A percentile compares a stretch with the other conserved stretches of the same genome.
Conservation (phyloP, 1,140 invertebrate species). For the Drosophila gunungcola region DNA sequence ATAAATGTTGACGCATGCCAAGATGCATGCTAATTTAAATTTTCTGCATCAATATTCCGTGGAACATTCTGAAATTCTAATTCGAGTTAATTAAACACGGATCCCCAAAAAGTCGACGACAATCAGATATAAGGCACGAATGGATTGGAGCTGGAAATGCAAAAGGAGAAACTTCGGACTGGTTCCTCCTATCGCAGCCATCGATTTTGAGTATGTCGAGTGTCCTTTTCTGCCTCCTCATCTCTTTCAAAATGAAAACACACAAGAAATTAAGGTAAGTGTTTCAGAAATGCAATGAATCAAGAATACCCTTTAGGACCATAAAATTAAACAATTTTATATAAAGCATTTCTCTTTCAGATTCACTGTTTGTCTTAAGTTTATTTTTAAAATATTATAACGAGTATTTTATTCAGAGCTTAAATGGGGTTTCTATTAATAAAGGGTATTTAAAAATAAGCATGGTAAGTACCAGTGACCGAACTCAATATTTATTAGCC, state of each 20-base stretch:
- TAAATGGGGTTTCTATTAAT: too few relatives aligned
- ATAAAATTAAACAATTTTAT: too few relatives aligned
- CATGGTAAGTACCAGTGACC: conserved; percentile 18
- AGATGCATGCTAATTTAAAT: conserved; percentile 20
- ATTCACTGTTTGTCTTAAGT: too few relatives aligned
- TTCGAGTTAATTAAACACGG: conserved; percentile 74
- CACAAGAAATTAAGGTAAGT: conserved; percentile 10
- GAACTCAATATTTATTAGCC: conserved; percentile 71
- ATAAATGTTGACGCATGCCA: conserved; percentile 14
- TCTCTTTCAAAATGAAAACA: conserved; percentile 14
- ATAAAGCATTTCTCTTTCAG: too few relatives aligned
- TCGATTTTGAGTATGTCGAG: conserved; percentile 79
- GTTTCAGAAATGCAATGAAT: conserved; percentile 1
- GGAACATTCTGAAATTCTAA: conserved; percentile 68
- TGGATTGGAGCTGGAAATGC: conserved; percentile 24
- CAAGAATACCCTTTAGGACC: conserved; percentile 12
- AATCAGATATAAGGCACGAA: conserved; percentile 78
- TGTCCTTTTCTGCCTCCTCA: conserved; percentile 46
- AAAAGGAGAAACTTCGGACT: conserved; percentile 55
- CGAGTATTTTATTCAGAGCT: too few relatives aligned
- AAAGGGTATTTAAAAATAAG: conserved; percentile 9
- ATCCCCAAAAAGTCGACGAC: conserved; percentile 45
- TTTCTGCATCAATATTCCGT: conserved; percentile 26
- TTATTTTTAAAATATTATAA: too few relatives aligned
- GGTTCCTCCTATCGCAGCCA: conserved; percentile 68